These are phyloP conservation scores for Drosophila setosimentum DNA, from an alignment of 2,888 invertebrate species.

Conservation along the genomic window DNA sequence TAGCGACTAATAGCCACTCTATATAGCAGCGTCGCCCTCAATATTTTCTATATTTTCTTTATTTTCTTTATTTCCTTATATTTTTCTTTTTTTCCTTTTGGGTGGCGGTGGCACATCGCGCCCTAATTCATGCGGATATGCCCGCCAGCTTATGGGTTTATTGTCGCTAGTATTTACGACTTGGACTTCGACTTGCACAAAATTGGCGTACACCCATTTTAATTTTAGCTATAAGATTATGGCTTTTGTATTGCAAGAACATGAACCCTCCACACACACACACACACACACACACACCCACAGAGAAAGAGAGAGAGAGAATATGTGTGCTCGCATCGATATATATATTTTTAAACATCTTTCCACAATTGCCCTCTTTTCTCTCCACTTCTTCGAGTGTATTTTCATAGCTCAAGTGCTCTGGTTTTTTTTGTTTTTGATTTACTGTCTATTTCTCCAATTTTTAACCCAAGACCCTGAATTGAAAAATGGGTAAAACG, in stretches of 20 bases:
- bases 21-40: constrained; percentile 36
- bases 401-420: background rate
- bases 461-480: background rate
- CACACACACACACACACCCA: too few species aligned
- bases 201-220: constrained; percentile 78
- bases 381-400: background rate
- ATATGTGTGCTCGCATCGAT: constrained; percentile 9
- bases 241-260: constrained; percentile 55
- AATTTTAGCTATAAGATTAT: constrained; percentile 76
- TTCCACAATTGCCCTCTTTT: background rate
- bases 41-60: constrained; percentile 54
- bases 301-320: background rate
- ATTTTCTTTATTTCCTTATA: constrained; percentile 19
- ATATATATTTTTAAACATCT: background rate
- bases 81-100: constrained; percentile 11
- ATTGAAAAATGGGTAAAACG: background rate
- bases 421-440: too few species aligned
- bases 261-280: constrained; percentile 26
- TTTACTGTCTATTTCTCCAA: background rate
- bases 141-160: constrained; percentile 77
- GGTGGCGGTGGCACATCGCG: constrained; percentile 13
- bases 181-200: constrained; percentile 64
- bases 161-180: constrained; percentile 74
- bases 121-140: constrained; percentile 61
- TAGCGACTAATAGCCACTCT: constrained; percentile 55